phyloP scores from a whole-genome alignment of 2,888 invertebrate species.

The Diplolepis rosae region DNA sequence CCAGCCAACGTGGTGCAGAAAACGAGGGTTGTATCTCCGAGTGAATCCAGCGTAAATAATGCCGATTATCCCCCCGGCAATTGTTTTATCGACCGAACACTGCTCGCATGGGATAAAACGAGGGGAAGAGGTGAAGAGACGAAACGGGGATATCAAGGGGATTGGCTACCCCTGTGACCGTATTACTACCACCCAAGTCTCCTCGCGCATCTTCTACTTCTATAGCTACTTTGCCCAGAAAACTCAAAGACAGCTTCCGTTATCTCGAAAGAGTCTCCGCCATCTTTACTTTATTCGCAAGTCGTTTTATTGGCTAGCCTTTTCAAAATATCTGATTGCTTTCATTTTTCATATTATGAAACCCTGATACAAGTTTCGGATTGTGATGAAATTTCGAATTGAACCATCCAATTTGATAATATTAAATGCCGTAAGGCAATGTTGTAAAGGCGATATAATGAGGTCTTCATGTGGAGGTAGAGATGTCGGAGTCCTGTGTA shows the following conservation, averaged over 20 bases:
- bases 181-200: constrained; percentile 8
- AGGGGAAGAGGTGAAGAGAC: constrained; percentile 20
- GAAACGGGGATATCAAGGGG: constrained; percentile 18
- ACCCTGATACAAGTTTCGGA: too few relatives aligned
- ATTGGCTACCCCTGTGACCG: constrained; percentile 1
- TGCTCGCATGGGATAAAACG: constrained; percentile 24
- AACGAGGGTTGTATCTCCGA: constrained; percentile 50
- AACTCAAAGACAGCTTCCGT: neutral
- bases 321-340: too few relatives aligned
- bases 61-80: constrained; percentile 73
- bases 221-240: constrained; percentile 10
- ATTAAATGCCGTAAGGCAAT: too few relatives aligned
- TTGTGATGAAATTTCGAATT: too few relatives aligned
- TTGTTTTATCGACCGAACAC: constrained; percentile 71
- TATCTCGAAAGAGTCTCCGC: neutral
- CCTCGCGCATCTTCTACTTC: constrained; percentile 16
- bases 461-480: too few relatives aligned
- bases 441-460: too few relatives aligned
- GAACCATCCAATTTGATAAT: too few relatives aligned
- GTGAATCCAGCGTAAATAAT: constrained; percentile 73
- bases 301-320: neutral
- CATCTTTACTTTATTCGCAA: neutral
- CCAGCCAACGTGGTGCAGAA: constrained; percentile 33
- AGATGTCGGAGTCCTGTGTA: too few relatives aligned
- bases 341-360: too few relatives aligned